A percentile compares a stretch with the other conserved stretches of the same genome.
Evolutionary conservation across 2,113 vertebrate species (phyloP).

Genomic region (Symphodus melops): DNA sequence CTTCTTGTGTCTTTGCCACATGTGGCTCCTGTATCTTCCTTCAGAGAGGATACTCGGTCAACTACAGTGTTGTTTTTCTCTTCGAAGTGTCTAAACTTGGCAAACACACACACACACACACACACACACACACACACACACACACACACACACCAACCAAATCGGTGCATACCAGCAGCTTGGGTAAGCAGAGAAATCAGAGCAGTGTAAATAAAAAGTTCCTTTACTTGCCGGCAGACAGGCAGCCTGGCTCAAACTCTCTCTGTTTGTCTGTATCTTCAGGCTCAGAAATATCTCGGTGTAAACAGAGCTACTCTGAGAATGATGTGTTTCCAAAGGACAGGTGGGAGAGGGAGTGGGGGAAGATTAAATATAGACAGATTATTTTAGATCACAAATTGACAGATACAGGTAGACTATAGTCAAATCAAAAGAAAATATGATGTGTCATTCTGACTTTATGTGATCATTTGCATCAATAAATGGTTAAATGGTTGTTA

Average conservation of each 20-base stretch:
- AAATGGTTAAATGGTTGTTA: background rate
- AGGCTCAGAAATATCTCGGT: conserved; percentile 16
- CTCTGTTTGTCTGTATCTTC: conserved; percentile 35
- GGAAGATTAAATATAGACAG: background rate
- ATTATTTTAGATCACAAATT: conserved; percentile 1
- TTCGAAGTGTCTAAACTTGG: conserved; percentile 2
- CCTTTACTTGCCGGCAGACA: conserved; percentile 15
- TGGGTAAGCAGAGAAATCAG: conserved; percentile 51
- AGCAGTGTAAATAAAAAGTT: conserved; percentile 52
- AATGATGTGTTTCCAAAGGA: conserved; percentile 8
- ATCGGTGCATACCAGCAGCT: conserved; percentile 66
- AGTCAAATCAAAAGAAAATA: background rate
- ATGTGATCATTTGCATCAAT: background rate
- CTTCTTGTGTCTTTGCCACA: background rate
- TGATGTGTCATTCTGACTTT: background rate
- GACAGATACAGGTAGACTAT: background rate
- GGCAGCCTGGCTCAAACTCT: background rate
- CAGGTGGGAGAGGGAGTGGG: conserved; percentile 32
- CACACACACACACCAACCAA: conserved; percentile 11
- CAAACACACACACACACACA: conserved; percentile 2
- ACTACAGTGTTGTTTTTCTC: background rate
- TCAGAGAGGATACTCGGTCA: background rate
- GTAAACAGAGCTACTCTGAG: conserved; percentile 24
- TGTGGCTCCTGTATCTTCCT: background rate
- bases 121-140: background rate